Evolutionary conservation across 2,797 vertebrate species (phyloP), one percentile per base, ranked within the genome.

Genomic region (Kryptopterus vitreolus): DNA sequence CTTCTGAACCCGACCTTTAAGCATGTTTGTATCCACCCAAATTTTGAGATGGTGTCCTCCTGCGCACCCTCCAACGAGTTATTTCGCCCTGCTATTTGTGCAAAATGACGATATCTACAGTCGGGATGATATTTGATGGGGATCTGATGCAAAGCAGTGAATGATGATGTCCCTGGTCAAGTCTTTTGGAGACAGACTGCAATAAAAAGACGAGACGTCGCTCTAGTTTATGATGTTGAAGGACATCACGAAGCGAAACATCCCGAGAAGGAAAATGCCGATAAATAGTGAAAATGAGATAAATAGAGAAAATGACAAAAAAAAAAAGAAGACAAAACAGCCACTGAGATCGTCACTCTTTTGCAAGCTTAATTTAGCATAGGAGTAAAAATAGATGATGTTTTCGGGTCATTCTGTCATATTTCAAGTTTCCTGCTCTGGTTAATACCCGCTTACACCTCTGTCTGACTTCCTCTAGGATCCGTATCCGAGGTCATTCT

Each of bases 401-500:
- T 29, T 71, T 13, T 35, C 55, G 69, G 20, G 3, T 35, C 20
- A 33, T 70, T 52, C 18, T 71, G 69, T 71, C 20, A 2, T 71
- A 71, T 33, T 55, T 55, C 18, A 55, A 22, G 50, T 55, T 55
- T 53, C 20, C 69, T n/a, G 50, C 50, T 53, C 69, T 35, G 52
- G 69, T 55, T 35, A 72, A 72, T 72, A 35, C 53, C 20, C 50
- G 53, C 12, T n/a, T 53, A 33, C 69, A 46, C 53, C 38, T 62
- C 20, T 55, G 48, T 55, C 58, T 61, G 13, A 43, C 38, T 48
- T 70, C 35, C 38, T 70, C 61, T 76, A 13, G 53, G 29, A 74
- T 48, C 43, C 31, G 35, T 73, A n/a, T 70, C 46, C 68, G 52
- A 33, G 35, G 81, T 61, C n/a, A 48, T 33, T 1, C n/a, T 76